Conservation (phyloP, 2,113 vertebrate genomes). For the Xyrauchen texanus region DNA sequence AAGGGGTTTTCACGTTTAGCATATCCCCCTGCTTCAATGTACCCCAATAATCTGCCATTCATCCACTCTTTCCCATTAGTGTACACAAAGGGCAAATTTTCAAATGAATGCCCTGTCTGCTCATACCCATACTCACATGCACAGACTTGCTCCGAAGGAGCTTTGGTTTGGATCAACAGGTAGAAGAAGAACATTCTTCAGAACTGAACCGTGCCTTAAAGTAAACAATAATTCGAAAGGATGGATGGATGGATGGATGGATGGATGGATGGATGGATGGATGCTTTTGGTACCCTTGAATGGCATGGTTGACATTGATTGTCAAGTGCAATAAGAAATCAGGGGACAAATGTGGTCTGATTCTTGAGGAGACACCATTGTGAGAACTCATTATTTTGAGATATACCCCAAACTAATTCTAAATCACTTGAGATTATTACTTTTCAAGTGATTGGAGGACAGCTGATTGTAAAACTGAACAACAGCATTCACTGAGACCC, state of each 20-base stretch:
- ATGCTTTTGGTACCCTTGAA: not conserved
- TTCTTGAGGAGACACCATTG: not conserved
- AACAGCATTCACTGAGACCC: not conserved
- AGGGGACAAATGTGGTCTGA: not conserved
- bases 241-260: too few species aligned
- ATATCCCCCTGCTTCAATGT: conserved; percentile 46
- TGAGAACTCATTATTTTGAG: not conserved
- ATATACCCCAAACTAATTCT: not conserved
- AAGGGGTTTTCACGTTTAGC: conserved; percentile 57
- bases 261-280: not conserved
- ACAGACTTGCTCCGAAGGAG: conserved; percentile 18
- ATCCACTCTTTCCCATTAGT: conserved; percentile 72
- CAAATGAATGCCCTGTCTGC: conserved; percentile 56
- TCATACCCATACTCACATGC: conserved; percentile 33
- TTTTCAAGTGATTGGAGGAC: conserved; percentile 17
- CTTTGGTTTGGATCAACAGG: not conserved
- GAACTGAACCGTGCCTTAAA: too few species aligned
- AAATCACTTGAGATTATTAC: not conserved
- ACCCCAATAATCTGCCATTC: conserved; percentile 69
- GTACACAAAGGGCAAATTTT: conserved; percentile 61
- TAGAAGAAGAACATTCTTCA: not conserved
- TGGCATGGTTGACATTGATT: not conserved
- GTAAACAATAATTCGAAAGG: too few species aligned
- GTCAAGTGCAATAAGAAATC: not conserved
- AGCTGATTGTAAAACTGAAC: not conserved